Conservation (phyloP, 2,797 vertebrate species). For the Columba guinea region DNA sequence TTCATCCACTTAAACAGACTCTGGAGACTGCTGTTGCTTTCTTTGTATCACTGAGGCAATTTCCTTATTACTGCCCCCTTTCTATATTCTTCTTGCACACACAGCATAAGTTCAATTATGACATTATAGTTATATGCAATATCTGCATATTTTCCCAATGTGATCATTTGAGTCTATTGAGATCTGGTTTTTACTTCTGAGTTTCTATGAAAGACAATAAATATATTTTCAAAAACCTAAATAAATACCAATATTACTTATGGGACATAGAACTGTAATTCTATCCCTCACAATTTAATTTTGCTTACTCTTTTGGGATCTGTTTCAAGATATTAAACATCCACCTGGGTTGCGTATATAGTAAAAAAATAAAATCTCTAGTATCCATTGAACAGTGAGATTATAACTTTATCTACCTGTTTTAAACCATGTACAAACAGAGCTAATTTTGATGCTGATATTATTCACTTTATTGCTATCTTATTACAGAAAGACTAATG, state of each 20-base stretch:
- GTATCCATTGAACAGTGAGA: background rate
- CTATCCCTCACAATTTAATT: background rate
- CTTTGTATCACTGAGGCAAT: background rate
- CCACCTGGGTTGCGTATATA: background rate
- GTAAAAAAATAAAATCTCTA: background rate
- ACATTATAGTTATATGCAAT: background rate
- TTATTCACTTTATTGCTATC: background rate
- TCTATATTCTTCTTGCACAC: background rate
- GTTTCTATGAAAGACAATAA: constrained; percentile 37
- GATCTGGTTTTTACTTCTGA: background rate
- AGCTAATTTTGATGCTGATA: background rate
- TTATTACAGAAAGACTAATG: background rate
- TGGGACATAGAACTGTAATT: constrained; percentile 3
- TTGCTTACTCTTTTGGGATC: background rate
- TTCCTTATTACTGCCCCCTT: background rate
- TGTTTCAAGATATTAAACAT: constrained; percentile 8
- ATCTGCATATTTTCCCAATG: constrained; percentile 15
- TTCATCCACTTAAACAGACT: background rate
- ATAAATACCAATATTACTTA: background rate
- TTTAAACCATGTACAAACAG: background rate
- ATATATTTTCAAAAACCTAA: constrained; percentile 25
- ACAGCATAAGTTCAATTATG: background rate
- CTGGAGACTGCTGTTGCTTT: background rate
- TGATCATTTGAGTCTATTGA: background rate
- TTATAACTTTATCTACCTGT: background rate